Percentiles rank a stretch among this genome's conserved stretches.
Evolutionary conservation across 92 coral and sea anemone genomes (phyloP).

Genomic region (Epizoanthus fatuus): DNA sequence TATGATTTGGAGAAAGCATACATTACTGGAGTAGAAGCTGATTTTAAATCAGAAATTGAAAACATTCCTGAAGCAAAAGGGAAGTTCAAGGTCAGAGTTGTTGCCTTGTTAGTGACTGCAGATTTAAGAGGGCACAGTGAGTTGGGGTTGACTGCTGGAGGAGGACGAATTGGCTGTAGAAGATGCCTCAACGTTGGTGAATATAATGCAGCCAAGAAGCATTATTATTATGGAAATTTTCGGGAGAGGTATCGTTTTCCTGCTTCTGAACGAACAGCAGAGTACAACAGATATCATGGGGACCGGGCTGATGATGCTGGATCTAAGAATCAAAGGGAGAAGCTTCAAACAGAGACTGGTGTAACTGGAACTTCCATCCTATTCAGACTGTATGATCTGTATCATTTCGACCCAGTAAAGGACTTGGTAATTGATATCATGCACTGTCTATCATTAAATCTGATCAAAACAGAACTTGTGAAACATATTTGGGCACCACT

Average conservation of each 20-base stretch:
- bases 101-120: too few relatives aligned
- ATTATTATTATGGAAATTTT: slow-evolving; percentile 63
- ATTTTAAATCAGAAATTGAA: too few relatives aligned
- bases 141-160: slow-evolving; percentile 11
- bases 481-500: slow-evolving; percentile 48
- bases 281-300: slow-evolving; percentile 1
- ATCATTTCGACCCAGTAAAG: slow-evolving; percentile 6
- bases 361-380: slow-evolving; percentile 1
- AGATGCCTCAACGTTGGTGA: slow-evolving; percentile 54
- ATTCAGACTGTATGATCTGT: neutral
- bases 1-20: too few relatives aligned
- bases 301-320: neutral
- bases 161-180: slow-evolving; percentile 65
- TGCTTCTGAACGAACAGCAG: neutral
- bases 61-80: too few relatives aligned
- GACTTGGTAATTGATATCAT: slow-evolving; percentile 10
- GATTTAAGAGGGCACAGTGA: too few relatives aligned
- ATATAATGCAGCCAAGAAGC: slow-evolving; percentile 51
- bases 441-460: slow-evolving; percentile 3
- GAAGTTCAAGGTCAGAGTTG: too few relatives aligned
- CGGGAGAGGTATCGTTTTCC: slow-evolving; percentile 53
- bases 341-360: neutral
- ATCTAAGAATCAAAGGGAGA: neutral
- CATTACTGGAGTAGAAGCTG: too few relatives aligned
- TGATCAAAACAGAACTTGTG: slow-evolving; percentile 27